phyloP scores from a whole-genome alignment of 2,888 invertebrate species.

The Papilio elwesi region DNA sequence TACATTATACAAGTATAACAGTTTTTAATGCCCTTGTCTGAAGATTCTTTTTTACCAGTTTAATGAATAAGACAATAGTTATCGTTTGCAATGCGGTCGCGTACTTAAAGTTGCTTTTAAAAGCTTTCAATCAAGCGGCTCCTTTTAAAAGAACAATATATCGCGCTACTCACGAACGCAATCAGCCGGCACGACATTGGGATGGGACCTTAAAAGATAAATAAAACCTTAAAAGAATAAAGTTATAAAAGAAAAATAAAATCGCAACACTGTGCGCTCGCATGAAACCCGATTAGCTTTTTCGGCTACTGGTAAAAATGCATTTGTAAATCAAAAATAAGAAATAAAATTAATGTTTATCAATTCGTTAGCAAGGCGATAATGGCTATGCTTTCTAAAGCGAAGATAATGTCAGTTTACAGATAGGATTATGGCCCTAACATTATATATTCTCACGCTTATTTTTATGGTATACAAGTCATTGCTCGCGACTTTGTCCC shows the following conservation, averaged over 20 bases:
- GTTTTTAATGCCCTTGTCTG: not conserved
- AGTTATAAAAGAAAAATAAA: constrained; percentile 49
- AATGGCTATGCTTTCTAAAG: constrained; percentile 36
- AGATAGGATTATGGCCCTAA: constrained; percentile 34
- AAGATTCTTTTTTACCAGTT: constrained; percentile 4
- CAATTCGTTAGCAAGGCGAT: constrained; percentile 40
- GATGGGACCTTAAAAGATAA: constrained; percentile 50
- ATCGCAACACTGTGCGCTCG: constrained; percentile 53
- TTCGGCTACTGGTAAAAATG: constrained; percentile 58
- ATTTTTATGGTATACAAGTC: not conserved
- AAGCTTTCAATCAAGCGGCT: constrained; percentile 71
- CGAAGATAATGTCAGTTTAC: constrained; percentile 32
- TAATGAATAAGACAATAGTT: constrained; percentile 39
- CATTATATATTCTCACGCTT: constrained; percentile 20
- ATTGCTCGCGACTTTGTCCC: not conserved
- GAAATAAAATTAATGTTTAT: constrained; percentile 25
- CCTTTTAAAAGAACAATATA: constrained; percentile 71
- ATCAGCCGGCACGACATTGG: constrained; percentile 66
- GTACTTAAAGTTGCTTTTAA: constrained; percentile 55
- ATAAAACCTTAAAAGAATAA: constrained; percentile 45
- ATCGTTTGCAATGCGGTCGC: constrained; percentile 42
- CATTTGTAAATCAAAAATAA: constrained; percentile 36
- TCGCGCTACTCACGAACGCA: constrained; percentile 72
- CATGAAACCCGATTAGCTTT: constrained; percentile 61
- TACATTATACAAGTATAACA: no score